Evolutionary conservation across 2,797 vertebrate species (phyloP).

Genomic region (Lepus townsendii): DNA sequence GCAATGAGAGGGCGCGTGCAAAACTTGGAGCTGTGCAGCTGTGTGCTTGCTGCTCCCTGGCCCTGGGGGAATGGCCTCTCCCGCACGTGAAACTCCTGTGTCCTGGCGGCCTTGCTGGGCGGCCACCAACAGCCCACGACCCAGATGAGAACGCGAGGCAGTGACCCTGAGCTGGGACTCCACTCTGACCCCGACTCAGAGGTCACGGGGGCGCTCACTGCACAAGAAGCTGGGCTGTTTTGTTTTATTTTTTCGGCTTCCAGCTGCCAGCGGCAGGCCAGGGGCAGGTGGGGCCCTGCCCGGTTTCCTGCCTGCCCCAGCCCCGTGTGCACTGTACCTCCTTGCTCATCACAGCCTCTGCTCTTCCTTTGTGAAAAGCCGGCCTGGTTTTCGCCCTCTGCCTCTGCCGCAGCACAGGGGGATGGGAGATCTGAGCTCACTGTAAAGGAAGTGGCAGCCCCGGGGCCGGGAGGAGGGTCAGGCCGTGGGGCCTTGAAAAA

Average conservation of each 20-base stretch:
- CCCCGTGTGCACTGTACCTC: slow-evolving; percentile 51
- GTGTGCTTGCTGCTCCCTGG: rapidly evolving
- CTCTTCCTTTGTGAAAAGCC: slow-evolving; percentile 80
- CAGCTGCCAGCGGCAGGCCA: slow-evolving; percentile 52
- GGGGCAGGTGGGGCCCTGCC: neutral
- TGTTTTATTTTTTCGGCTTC: slow-evolving; percentile 24
- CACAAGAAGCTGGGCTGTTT: neutral
- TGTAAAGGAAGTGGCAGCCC: slow-evolving; percentile 86
- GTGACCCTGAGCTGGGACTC: neutral
- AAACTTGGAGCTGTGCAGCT: rapidly evolving
- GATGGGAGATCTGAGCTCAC: slow-evolving; percentile 76
- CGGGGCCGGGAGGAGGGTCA: slow-evolving; percentile 83
- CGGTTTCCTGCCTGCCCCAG: slow-evolving; percentile 34
- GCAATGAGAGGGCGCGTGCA: rapidly evolving
- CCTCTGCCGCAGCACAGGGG: slow-evolving; percentile 81
- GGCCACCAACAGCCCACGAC: rapidly evolving
- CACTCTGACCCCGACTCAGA: neutral
- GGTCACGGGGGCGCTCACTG: neutral
- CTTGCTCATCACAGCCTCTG: slow-evolving; percentile 83
- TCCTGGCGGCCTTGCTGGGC: neutral
- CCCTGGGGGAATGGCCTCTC: too few relatives aligned
- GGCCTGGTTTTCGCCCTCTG: slow-evolving; percentile 79
- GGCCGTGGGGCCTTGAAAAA: slow-evolving; percentile 79
- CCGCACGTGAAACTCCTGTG: rapidly evolving
- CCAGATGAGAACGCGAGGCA: neutral